Evolutionary conservation across 2,113 vertebrate genomes (phyloP), one percentile per base, ranked within the genome.

Genomic region (Centropus bengalensis): DNA sequence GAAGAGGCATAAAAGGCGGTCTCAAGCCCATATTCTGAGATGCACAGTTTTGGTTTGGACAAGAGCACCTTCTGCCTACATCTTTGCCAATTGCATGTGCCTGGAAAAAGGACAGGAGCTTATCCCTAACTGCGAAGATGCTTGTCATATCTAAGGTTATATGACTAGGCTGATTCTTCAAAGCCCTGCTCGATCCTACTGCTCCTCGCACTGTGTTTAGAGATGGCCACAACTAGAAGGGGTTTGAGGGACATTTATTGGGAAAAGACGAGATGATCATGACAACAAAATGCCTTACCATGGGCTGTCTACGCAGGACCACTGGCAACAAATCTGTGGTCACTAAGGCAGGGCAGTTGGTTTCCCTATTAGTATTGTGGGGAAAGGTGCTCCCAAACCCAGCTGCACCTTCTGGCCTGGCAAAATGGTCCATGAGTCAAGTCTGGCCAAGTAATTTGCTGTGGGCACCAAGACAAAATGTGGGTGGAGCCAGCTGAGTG

Each of bases 41-140:
- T 68, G 14, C 11, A 14, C 16, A 14, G 49, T 4, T 58, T 68
- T 0, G 0, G 6, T 59, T 16, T 2, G 27, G 10, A 10, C 36
- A 84, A 55, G 7, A 82, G 13, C 8, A 64, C 10, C 17, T 58
- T 77, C n/a, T 9, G 6, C 16, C 8, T 42, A 2, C 24, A 42
- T 24, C 74, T 27, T 12, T 82, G 17, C 1, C 68, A 18, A 40
- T 55, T 69, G 5, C 14, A 5, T 27, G 7, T 69, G 4, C 27
- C 32, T 52, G 33, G n/a, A 68, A 66, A 20, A 76, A 15, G 9
- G 4, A 51, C 23, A 90, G 26, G 49, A 5, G 10, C 64, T 76
- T 60, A 60, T 3, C 27, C 8, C 14, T 47, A 47, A 32, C 22
- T 71, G 10, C 28, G 64, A 56, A 38, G 26, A 69, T 16, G 58